A percentile compares a stretch with the other conserved stretches of the same genome.
phyloP scores from a whole-genome alignment of 1,140 invertebrate genomes.

The Sycobia sp. region DNA sequence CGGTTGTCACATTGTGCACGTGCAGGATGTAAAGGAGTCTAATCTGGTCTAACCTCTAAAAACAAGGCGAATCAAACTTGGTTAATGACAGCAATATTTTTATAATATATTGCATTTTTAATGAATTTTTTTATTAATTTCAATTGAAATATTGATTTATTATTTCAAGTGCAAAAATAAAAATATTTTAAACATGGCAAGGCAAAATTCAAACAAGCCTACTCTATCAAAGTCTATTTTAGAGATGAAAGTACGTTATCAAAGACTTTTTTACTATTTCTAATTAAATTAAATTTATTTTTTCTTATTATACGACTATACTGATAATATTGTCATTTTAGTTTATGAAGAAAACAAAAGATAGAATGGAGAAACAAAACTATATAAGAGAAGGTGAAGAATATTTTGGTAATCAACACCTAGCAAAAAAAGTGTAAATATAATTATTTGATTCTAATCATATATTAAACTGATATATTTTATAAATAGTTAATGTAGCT shows the following conservation, averaged over 20 bases:
- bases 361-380: slow-evolving; percentile 76
- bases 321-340: slow-evolving; percentile 39
- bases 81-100: no score
- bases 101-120: no score
- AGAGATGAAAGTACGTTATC: slow-evolving; percentile 70
- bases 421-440: slow-evolving; percentile 65
- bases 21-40: no score
- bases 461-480: background rate
- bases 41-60: no score
- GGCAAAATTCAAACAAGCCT: slow-evolving; percentile 43
- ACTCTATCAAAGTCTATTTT: slow-evolving; percentile 72
- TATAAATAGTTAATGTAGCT: background rate
- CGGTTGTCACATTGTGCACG: no score
- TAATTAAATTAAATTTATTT: slow-evolving; percentile 15
- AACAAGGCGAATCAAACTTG: no score
- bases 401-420: slow-evolving; percentile 66
- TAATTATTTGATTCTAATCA: background rate
- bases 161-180: no score
- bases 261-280: slow-evolving; percentile 5
- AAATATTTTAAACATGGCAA: slow-evolving; percentile 6
- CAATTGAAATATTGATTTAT: no score
- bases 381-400: slow-evolving; percentile 74
- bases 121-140: no score
- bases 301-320: slow-evolving; percentile 21
- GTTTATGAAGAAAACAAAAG: slow-evolving; percentile 90